Percentiles rank a stretch among this genome's conserved stretches.
Evolutionary conservation across 2,113 vertebrate species (phyloP).

Genomic region (Cygnus buccinator): DNA sequence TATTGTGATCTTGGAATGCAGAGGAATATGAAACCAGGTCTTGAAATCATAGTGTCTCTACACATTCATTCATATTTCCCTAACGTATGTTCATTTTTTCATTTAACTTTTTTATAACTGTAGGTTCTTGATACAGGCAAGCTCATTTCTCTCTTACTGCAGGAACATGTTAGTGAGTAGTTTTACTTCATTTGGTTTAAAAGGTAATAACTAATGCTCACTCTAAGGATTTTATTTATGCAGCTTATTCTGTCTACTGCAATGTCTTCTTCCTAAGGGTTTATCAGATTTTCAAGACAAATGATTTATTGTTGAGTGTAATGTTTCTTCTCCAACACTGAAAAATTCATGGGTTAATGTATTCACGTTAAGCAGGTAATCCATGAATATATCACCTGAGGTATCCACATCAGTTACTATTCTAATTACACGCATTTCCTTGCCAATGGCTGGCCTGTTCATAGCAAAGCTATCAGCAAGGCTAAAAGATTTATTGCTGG

Average conservation of each 20-base stretch:
- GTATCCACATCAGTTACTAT: neutral
- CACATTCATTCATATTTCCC: neutral
- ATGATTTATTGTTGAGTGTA: neutral
- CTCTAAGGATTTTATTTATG: neutral
- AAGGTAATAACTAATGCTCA: neutral
- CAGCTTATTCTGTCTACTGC: neutral
- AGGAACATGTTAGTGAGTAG: slow-evolving; percentile 7
- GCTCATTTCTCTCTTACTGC: neutral
- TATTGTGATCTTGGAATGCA: neutral
- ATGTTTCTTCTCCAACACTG: neutral
- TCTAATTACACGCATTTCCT: neutral
- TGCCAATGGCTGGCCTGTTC: neutral
- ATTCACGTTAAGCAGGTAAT: neutral
- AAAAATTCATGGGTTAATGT: neutral
- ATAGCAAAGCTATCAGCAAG: neutral
- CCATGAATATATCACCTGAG: neutral
- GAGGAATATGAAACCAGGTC: neutral
- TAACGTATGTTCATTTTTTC: neutral
- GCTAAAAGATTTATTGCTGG: neutral
- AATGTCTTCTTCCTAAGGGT: neutral
- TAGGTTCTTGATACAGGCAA: neutral
- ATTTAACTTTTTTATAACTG: neutral
- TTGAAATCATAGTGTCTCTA: neutral
- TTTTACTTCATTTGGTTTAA: slow-evolving; percentile 30
- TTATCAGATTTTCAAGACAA: slow-evolving; percentile 38